Evolutionary conservation across 2,888 invertebrate species (phyloP), one percentile per base, ranked within the genome.

Genomic region (Platycnemis pennipes): DNA sequence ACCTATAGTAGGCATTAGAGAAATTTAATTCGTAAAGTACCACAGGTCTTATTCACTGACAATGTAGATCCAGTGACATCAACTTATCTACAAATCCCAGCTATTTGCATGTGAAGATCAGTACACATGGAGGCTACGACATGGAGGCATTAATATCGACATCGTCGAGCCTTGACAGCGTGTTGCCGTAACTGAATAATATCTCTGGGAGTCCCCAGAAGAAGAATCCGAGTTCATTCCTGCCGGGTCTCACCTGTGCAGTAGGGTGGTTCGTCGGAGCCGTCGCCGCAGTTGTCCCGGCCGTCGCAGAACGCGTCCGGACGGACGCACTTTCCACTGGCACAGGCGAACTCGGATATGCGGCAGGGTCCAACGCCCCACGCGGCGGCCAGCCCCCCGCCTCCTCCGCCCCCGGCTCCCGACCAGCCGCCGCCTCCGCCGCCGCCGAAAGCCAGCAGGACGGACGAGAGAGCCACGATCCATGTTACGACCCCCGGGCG

Each of bases 271-370:
- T 99, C 99, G 96, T 99, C 99, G 96, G 98, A 98, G 95, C 97
- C 97, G 97, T 99, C 99, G 49, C 98, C 98, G 96, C 99, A 99
- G 96, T 99, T 98, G 96, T 98, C 97, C 95, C 97, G 97, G 94
- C 98, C 98, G 96, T 99, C 98, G 97, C 99, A 99, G 96, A 98
- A 99, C 95, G 98, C 98, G 97, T 99, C 99, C 95, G 98, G 97
- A 45, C 98, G 98, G 96, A 99, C 98, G 97, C 99, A 99, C 95
- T 97, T 97, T 94, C 97, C 97, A 96, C 97, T 98, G 95, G 97
- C 97, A 96, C 98, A 98, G 63, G 98, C 97, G 96, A 98, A 98
- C 96, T 98, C 98, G 95, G 98, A 98, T 95, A 98, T 97, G 96
- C 98, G 97, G 96, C 99, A 99, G 96, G 98, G 94, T n/a, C 89